phyloP scores from a whole-genome alignment of 2,888 invertebrate genomes.

The Pseudococcus viburni region DNA sequence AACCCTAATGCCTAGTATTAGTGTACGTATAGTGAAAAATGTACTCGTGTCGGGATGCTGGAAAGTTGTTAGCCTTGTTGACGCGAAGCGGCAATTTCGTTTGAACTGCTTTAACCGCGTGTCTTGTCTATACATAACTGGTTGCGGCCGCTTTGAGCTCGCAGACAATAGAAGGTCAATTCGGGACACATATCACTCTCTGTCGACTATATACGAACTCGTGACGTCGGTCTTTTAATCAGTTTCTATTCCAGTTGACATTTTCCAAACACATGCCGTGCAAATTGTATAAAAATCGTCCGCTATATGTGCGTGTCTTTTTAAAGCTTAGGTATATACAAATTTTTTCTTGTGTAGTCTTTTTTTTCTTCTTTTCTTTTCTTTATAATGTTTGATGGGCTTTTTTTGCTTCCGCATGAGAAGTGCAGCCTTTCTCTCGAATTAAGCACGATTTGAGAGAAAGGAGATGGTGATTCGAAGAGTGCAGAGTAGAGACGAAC shows the following conservation, averaged over 20 bases:
- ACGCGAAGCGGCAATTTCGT: slow-evolving; percentile 63
- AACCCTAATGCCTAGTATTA: background rate
- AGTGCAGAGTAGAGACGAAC: background rate
- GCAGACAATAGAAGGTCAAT: slow-evolving; percentile 65
- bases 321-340: background rate
- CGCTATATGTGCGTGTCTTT: background rate
- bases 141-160: slow-evolving; percentile 63
- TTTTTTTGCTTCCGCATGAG: background rate
- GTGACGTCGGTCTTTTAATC: slow-evolving; percentile 62
- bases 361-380: slow-evolving; percentile 20
- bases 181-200: slow-evolving; percentile 65
- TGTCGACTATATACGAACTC: slow-evolving; percentile 58
- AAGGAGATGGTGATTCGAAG: no score
- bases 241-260: slow-evolving; percentile 54
- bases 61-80: slow-evolving; percentile 65
- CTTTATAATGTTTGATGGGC: background rate
- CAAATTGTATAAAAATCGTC: slow-evolving; percentile 18
- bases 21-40: slow-evolving; percentile 2
- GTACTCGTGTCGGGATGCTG: slow-evolving; percentile 49
- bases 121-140: slow-evolving; percentile 64
- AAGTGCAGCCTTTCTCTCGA: background rate
- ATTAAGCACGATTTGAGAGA: background rate
- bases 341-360: background rate
- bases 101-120: slow-evolving; percentile 60
- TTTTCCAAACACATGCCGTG: slow-evolving; percentile 56